Evolutionary conservation across 2,797 vertebrate genomes (phyloP), one percentile per base, ranked within the genome.

Genomic region (Onychomys leucogaster): DNA sequence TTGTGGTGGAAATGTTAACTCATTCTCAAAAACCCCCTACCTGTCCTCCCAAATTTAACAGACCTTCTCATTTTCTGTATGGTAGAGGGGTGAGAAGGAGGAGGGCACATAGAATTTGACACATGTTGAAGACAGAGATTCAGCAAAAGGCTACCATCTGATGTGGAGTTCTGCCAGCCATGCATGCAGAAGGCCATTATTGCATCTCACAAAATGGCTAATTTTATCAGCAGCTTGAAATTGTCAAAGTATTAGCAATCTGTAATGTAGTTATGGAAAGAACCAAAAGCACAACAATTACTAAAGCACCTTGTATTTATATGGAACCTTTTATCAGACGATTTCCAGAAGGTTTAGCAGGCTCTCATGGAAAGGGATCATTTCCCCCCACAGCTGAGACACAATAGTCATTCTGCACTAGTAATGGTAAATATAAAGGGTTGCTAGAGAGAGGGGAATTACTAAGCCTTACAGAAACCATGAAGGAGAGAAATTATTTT

Each of bases 121-220:
- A 90, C 86, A 93, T 95, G 97, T 98, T 97, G 2, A 41, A 91
- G 95, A 98, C 55, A 96, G 75, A 82, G 73, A 86, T 61, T 96
- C 96, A 98, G 95, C 95, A 96, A 98, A 98, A 97, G 83, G 63
- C 78, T 88, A 95, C 93, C 95, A 43, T 96, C 94, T 96, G 94
- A 95, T 93, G 82, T 52, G 5, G 80, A 96, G 67, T 75, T 46
- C 82, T 88, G 57, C 61, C 29, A 3, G 85, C 34, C 86, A 89
- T 46, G 86, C 86, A 94, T n/a, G 97, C 97, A 91, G 89, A 94
- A 98, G 98, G 96, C 69, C 95, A 96, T 97, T 98, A 98, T 92
- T 98, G 96, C 81, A 96, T 91, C 92, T 97, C 89, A 67, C 63
- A 97, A 98, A 98, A 95, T 96, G 97, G 94, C 96, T 96, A 98